Evolutionary conservation across 2,797 vertebrate species (phyloP).

Genomic region (Ataeniobius toweri): DNA sequence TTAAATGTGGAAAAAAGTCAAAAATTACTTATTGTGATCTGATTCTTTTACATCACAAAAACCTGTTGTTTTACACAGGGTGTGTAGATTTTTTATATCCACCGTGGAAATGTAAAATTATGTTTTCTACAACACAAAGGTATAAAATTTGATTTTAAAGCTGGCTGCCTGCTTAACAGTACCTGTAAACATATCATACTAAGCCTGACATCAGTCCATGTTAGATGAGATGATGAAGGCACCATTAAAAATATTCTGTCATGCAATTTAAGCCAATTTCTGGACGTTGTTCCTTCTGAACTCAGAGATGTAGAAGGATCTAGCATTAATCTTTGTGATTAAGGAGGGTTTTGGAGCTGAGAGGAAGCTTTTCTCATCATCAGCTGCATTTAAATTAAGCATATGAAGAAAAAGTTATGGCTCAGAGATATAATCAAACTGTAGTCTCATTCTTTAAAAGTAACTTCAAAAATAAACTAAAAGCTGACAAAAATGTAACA

Average conservation of each 20-base stretch:
- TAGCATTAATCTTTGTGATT: neutral
- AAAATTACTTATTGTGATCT: neutral
- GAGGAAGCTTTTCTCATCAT: neutral
- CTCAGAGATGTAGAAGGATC: neutral
- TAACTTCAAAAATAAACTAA: neutral
- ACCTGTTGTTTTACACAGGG: neutral
- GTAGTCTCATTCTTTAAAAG: neutral
- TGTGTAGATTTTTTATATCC: neutral
- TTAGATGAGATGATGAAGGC: neutral
- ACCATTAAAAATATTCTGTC: neutral
- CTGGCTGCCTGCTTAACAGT: neutral
- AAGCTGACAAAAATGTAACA: neutral
- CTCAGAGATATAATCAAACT: neutral
- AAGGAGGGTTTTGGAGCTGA: neutral
- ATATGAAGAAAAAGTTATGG: neutral
- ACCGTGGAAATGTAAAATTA: neutral
- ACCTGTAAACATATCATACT: neutral
- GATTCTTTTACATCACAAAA: neutral
- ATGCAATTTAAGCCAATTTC: neutral
- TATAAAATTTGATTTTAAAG: too few species aligned
- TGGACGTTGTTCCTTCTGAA: neutral
- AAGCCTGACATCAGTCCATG: neutral
- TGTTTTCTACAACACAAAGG: constrained; percentile 2
- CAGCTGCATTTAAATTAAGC: neutral
- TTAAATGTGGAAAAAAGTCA: neutral